phyloP scores from a whole-genome alignment of 2,888 invertebrate genomes.

The Perithous albicinctus region DNA sequence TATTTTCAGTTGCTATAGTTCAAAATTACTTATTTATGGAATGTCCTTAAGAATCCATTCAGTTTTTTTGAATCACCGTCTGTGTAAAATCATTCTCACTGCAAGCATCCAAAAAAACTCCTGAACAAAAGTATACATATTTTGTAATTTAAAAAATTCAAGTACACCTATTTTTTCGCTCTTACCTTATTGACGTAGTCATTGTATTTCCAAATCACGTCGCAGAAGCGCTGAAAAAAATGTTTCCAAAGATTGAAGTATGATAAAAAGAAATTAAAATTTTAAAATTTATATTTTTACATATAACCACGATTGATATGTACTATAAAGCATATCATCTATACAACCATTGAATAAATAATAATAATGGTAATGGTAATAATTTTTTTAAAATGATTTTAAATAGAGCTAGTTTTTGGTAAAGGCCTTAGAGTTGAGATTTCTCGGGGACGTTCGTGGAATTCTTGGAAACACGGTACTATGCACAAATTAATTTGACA shows the following conservation, averaged over 20 bases:
- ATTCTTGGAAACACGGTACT: constrained; percentile 95
- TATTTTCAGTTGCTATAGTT: too few relatives aligned
- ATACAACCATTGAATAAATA: constrained; percentile 61
- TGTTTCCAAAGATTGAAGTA: background rate
- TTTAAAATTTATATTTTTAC: constrained; percentile 55
- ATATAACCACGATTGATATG: constrained; percentile 58
- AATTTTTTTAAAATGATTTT: constrained; percentile 72
- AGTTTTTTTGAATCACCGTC: too few relatives aligned
- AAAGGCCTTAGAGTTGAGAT: constrained; percentile 74
- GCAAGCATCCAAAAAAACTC: too few relatives aligned
- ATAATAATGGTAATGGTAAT: constrained; percentile 32
- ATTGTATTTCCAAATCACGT: background rate
- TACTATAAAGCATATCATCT: constrained; percentile 56
- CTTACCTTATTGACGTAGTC: background rate
- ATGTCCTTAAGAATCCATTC: too few relatives aligned
- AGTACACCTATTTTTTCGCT: background rate
- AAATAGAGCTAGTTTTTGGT: constrained; percentile 81
- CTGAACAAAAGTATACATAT: background rate
- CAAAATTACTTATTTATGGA: too few relatives aligned
- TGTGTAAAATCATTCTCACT: too few relatives aligned
- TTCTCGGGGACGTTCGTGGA: constrained; percentile 88
- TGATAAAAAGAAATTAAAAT: constrained; percentile 13
- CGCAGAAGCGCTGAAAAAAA: background rate
- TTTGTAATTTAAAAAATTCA: background rate
- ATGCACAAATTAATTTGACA: constrained; percentile 95